phyloP scores from a whole-genome alignment of 2,113 vertebrate species.

The Nerophis ophidion region DNA sequence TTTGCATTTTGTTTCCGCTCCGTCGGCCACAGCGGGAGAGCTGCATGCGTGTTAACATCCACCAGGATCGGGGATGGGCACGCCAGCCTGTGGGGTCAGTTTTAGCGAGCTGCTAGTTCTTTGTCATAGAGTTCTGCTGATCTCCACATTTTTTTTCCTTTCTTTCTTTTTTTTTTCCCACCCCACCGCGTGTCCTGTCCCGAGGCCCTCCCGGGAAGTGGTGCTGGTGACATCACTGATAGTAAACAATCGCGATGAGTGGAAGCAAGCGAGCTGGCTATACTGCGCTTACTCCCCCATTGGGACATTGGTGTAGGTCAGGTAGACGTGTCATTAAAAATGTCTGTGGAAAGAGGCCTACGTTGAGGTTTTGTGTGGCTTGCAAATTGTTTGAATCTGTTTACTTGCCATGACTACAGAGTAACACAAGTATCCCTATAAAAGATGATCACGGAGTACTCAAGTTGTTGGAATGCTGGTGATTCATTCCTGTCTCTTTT shows the following conservation, averaged over 20 bases:
- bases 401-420: background rate
- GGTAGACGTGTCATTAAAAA: slow-evolving; percentile 14
- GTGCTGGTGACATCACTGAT: slow-evolving; percentile 66
- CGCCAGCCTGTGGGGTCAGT: slow-evolving; percentile 49
- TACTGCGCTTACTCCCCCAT: slow-evolving; percentile 10
- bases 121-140: slow-evolving; percentile 72
- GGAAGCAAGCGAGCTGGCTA: slow-evolving; percentile 31
- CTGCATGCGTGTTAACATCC: slow-evolving; percentile 29
- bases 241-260: slow-evolving; percentile 60
- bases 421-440: slow-evolving; percentile 1
- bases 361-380: background rate
- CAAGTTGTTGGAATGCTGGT: slow-evolving; percentile 1
- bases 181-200: slow-evolving; percentile 32
- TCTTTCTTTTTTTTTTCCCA: slow-evolving; percentile 11
- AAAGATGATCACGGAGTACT: background rate
- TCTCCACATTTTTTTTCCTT: slow-evolving; percentile 66
- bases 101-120: slow-evolving; percentile 58
- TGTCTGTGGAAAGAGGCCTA: background rate
- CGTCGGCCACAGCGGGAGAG: slow-evolving; percentile 23
- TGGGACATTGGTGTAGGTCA: slow-evolving; percentile 25
- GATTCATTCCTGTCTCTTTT: background rate
- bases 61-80: slow-evolving; percentile 31
- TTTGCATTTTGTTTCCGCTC: slow-evolving; percentile 45
- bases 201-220: slow-evolving; percentile 67
- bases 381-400: background rate